Evolutionary conservation across 2,888 invertebrate genomes (phyloP), one percentile per base, ranked within the genome.

Genomic region (Euplagia quadripunctaria): DNA sequence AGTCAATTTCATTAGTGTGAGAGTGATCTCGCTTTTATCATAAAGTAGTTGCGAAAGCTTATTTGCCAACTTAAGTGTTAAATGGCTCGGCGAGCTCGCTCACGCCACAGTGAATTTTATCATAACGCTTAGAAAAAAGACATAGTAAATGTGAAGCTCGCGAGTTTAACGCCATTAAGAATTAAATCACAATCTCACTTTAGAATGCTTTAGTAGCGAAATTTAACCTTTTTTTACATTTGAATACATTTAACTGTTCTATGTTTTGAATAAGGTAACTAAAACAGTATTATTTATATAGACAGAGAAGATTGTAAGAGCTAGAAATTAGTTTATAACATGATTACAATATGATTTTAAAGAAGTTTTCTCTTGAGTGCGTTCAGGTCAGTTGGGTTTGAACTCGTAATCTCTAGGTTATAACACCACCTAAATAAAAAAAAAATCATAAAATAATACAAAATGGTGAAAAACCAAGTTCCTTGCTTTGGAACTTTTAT

Each of bases 11-110:
- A 68, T 61, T 61, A 69, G 42, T 17, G 58, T 52, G 68, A 41
- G 7, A 42, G 43, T 20, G 55, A 20, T 58, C 58, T 61, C 14
- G 61, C 61, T 61, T 69, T 71, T 58, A 43, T 71, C 31, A 66
- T 71, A 52, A 71, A 14, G 46, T 41, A 55, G 41, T 17, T 49
- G 52, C 71, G 11, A 71, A 71, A 61, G 55, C 58, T 71, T 67
- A 71, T 71, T 71, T 67, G 55, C 64, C 17, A 71, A 51, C 64
- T 64, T 69, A 64, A 74, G 65, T 70, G 68, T 68, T 68, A 64
- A 70, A 70, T 63, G 16, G 46, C 41, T 74, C 68, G 52, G 46
- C 41, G 7, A 42, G 12, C 66, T 71, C 65, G 51, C 64, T 31
- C 64, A 58, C 51, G 31, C 51, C 64, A 68, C 64, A 68, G 64